Percentiles rank a stretch among this genome's conserved stretches.
Conservation (phyloP, 1,140 invertebrate genomes). For the Dendrolimus kikuchii region DNA sequence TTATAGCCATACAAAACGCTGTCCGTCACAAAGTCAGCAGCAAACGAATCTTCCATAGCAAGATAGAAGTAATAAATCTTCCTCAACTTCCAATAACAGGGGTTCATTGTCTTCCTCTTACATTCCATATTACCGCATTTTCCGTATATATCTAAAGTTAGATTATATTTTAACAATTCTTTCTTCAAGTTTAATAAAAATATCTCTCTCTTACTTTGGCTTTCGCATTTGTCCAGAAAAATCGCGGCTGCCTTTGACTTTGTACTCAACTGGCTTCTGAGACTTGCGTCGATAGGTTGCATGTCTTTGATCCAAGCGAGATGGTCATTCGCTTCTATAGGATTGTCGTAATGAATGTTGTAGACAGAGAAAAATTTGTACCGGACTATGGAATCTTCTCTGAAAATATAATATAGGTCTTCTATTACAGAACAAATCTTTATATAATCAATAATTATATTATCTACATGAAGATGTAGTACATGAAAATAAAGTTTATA, state of each 20-base stretch:
- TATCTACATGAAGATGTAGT: too few relatives aligned
- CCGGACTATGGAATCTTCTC: conserved; percentile 65
- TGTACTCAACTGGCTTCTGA: conserved; percentile 24
- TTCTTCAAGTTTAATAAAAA: conserved; percentile 74
- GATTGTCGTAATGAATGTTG: conserved; percentile 30
- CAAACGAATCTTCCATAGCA: conserved; percentile 78
- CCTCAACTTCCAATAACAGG: conserved; percentile 61
- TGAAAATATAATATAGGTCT: conserved; percentile 11
- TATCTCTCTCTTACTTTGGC: conserved; percentile 70
- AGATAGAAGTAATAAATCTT: conserved; percentile 78
- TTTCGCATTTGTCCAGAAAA: conserved; percentile 77
- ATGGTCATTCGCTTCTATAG: conserved; percentile 21
- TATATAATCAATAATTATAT: background rate
- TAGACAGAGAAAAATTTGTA: conserved; percentile 59
- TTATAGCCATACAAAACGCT: conserved; percentile 70
- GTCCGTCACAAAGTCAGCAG: conserved; percentile 75
- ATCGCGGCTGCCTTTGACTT: conserved; percentile 72
- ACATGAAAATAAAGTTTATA: too few relatives aligned
- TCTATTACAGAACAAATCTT: background rate
- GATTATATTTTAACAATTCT: conserved; percentile 57
- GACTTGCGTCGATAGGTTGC: conserved; percentile 21
- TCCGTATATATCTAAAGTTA: conserved; percentile 78
- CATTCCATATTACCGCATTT: conserved; percentile 69
- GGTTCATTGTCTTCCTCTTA: conserved; percentile 27
- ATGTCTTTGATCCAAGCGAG: conserved; percentile 35